A percentile compares a stretch with the other conserved stretches of the same genome.
Evolutionary conservation across 2,113 vertebrate species (phyloP).

Genomic region (Sapajus apella): DNA sequence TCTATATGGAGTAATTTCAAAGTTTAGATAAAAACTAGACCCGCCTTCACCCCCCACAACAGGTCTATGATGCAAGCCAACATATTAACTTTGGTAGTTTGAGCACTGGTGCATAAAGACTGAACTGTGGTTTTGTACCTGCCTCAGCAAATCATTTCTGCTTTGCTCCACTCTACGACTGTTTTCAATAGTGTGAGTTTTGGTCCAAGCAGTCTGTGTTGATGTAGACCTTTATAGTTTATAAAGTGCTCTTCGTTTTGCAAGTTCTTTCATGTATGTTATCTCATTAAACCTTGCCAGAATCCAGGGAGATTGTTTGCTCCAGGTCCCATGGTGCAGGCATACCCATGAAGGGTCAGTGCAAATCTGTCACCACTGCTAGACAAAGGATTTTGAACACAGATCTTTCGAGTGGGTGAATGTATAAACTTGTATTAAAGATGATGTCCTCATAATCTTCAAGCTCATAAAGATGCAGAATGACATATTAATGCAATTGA

Average conservation of each 20-base stretch:
- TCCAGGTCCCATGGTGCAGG: neutral
- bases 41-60: fast-evolving
- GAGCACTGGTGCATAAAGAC: neutral
- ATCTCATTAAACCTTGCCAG: neutral
- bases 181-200: neutral
- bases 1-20: neutral
- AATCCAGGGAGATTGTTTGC: neutral
- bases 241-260: neutral
- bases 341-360: neutral
- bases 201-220: neutral
- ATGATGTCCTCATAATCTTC: neutral
- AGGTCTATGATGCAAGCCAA: neutral
- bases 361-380: neutral
- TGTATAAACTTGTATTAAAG: neutral
- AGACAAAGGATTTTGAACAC: constrained; percentile 3
- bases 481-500: neutral
- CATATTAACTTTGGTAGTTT: neutral
- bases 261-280: neutral
- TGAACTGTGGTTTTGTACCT: neutral
- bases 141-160: neutral
- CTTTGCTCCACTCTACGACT: neutral
- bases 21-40: neutral
- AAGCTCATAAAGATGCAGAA: neutral
- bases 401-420: neutral
- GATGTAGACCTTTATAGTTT: neutral